A percentile compares a stretch with the other conserved stretches of the same genome.
Conservation (phyloP, 2,888 invertebrate species). For the Candidula unifasciata region DNA sequence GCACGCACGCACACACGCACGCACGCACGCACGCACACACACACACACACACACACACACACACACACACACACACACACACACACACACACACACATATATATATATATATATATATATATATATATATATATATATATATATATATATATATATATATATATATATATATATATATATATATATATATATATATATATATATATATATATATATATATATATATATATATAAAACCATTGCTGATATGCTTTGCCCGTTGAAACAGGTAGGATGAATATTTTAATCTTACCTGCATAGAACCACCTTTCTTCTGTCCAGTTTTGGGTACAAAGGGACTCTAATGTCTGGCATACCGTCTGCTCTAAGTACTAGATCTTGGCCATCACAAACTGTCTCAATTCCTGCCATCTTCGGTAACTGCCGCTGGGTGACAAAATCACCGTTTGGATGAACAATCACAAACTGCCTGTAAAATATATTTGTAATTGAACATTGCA, state of each 20-base stretch:
- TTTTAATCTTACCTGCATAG: conserved; percentile 28
- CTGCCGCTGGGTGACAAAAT: conserved; percentile 64
- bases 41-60: no score
- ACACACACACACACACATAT: no score
- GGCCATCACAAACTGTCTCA: conserved; percentile 54
- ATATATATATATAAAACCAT: neutral
- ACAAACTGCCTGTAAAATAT: conserved; percentile 63
- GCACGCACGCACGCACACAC: no score
- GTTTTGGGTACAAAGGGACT: conserved; percentile 54
- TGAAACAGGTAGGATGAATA: neutral
- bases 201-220: no score
- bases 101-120: no score
- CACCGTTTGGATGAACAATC: conserved; percentile 60
- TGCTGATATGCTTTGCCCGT: neutral
- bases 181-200: no score
- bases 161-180: no score
- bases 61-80: no score
- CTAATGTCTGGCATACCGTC: conserved; percentile 62
- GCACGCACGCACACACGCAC: no score
- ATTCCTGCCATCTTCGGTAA: conserved; percentile 65
- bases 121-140: no score
- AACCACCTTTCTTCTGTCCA: conserved; percentile 14
- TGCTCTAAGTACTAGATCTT: conserved; percentile 62
- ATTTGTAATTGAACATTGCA: neutral
- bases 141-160: no score